Conservation (phyloP, 2,797 vertebrate species). For the Atherinosoma microstoma region DNA sequence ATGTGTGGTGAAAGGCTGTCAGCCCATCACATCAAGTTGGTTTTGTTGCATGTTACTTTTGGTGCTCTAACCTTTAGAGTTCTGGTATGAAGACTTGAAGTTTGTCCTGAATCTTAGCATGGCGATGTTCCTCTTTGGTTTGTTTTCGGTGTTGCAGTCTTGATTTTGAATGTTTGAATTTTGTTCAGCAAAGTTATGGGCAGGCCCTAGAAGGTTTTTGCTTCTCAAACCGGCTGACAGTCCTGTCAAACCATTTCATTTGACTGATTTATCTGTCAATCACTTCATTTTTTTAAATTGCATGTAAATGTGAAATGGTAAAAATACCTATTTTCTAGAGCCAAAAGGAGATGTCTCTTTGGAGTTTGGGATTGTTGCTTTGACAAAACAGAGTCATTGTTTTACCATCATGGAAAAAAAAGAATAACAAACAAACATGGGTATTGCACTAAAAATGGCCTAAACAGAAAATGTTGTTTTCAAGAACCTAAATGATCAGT, state of each 20-base stretch:
- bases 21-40: neutral
- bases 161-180: constrained; percentile 4
- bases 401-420: neutral
- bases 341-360: neutral
- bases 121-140: neutral
- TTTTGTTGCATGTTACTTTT: constrained; percentile 36
- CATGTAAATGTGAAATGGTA: neutral
- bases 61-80: constrained; percentile 10
- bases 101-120: constrained; percentile 3
- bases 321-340: neutral
- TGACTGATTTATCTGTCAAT: neutral
- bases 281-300: neutral
- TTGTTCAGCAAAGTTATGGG: neutral
- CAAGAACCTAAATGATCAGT: too few relatives aligned
- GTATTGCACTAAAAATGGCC: too few relatives aligned
- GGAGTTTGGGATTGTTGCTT: too few relatives aligned
- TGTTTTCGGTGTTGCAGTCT: neutral
- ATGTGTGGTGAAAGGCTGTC: neutral
- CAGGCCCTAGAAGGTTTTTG: neutral
- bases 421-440: too few relatives aligned
- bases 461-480: too few relatives aligned
- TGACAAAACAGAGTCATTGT: neutral
- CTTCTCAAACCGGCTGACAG: neutral
- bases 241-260: neutral
- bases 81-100: neutral